phyloP scores from a whole-genome alignment of 2,797 vertebrate genomes.

The Aplochiton taeniatus region DNA sequence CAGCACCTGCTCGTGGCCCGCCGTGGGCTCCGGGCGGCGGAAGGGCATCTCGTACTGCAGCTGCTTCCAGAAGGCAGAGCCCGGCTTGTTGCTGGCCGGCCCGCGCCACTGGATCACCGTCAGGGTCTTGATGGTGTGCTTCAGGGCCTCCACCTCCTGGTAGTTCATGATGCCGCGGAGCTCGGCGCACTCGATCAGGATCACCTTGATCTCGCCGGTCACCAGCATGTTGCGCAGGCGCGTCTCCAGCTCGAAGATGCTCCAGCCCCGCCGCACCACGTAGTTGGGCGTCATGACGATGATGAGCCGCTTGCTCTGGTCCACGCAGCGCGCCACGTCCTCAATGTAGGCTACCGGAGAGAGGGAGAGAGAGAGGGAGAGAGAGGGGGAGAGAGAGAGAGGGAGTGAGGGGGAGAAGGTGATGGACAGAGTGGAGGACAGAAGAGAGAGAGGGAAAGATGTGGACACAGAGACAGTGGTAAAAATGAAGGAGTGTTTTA shows the following conservation, averaged over 20 bases:
- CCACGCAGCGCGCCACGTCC: constrained; percentile 96
- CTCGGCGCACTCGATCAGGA: constrained; percentile 97
- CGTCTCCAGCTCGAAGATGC: constrained; percentile 98
- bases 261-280: constrained; percentile 96
- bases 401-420: background rate
- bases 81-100: constrained; percentile 96
- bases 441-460: too few species aligned
- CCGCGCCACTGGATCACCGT: constrained; percentile 98
- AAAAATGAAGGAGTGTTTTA: too few species aligned
- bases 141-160: constrained; percentile 98
- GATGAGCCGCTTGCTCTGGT: constrained; percentile 98
- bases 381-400: background rate
- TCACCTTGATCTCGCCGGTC: constrained; percentile 97
- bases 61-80: constrained; percentile 99
- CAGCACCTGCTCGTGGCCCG: constrained; percentile 91
- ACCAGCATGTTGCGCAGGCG: constrained; percentile 95
- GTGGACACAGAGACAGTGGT: too few species aligned
- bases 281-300: constrained; percentile 99
- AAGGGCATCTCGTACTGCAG: constrained; percentile 99
- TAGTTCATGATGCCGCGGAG: constrained; percentile 98
- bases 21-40: constrained; percentile 92
- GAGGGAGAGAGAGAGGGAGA: background rate
- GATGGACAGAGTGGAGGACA: background rate
- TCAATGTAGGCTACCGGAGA: constrained; percentile 89
- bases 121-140: constrained; percentile 96